Base-by-base conservation (phyloP, 2,113 vertebrate genomes). In the Cranoglanis bouderius region DNA sequence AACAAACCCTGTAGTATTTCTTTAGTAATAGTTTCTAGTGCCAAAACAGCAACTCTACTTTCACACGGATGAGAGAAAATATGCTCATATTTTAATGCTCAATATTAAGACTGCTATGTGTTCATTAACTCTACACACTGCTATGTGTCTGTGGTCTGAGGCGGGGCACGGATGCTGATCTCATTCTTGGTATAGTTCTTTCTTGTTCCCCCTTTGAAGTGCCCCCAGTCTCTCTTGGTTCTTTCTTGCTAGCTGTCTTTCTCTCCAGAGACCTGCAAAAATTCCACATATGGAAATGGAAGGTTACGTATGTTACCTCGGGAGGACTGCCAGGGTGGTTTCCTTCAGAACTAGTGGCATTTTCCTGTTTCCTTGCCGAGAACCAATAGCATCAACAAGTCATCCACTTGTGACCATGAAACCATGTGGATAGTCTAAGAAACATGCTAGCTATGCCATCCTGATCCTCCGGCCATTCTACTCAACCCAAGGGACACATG, bases 121-220 rank as follows among this genome's bases (percentile, higher is more conserved):
- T 43, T 19, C 10, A 12, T 4, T 51, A 55, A 19, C 0, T 51
- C 35, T 77, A 93, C 96, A 94, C 88, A 97, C 97, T 88, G 84
- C 85, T 61, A 13, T 94, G 85, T 77, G 85, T 74, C 35, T 89
- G 92, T 0, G 89, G 43, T 32, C 89, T 86, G 10, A 85, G 90
- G 90, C 88, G 94, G 0, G 94, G 93, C 67, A 93, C 83, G 0
- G 95, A 95, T 4, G 93, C 77, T 0, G 94, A 94, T 87, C 93
- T 94, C 18, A 72, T 85, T 26, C 84, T 92, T 59, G 82, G 70
- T 0, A 19, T 86, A 63, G 21, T 77, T 1, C 84, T 89, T 0
- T 1, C 3, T 4, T 88, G 77, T 10, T 88, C 84, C 61, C 74
- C 70, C 51, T 86, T 75, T 32, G 14, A 74, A 40, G 55, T 80